These are phyloP conservation scores for Erebia ligea DNA, from an alignment of 2,888 invertebrate genomes.

Conservation along the genomic window DNA sequence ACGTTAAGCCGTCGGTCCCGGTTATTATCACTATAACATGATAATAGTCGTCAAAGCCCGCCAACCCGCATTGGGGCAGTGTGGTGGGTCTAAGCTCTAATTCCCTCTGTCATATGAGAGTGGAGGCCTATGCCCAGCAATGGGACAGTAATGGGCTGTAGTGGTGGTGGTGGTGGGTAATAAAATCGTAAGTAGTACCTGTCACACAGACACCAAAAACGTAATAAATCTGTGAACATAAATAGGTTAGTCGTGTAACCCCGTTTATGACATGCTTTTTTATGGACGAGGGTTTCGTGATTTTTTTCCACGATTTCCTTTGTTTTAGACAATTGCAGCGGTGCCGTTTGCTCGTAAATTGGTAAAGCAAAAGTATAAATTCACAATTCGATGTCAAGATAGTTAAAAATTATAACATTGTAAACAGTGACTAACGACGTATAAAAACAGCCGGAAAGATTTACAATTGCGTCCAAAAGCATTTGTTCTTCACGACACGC, in stretches of 20 bases:
- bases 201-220: not conserved
- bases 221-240: not conserved
- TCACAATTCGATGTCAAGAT: slow-evolving; percentile 25
- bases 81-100: too few species aligned
- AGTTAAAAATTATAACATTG: slow-evolving; percentile 36
- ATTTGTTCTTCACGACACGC: slow-evolving; percentile 41
- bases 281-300: not conserved
- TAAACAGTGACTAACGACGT: slow-evolving; percentile 33
- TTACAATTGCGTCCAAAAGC: slow-evolving; percentile 31
- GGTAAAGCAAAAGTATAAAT: slow-evolving; percentile 25
- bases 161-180: too few species aligned
- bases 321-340: slow-evolving; percentile 13
- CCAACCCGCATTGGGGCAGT: too few species aligned
- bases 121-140: too few species aligned
- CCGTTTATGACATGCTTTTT: not conserved
- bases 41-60: too few species aligned
- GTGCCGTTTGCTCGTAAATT: slow-evolving; percentile 20
- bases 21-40: too few species aligned
- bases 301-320: slow-evolving; percentile 4
- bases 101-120: too few species aligned
- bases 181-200: not conserved
- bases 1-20: too few species aligned
- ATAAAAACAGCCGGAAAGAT: slow-evolving; percentile 29
- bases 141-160: too few species aligned
- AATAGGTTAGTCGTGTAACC: not conserved